Conservation (phyloP, 2,797 vertebrate species). For the Percopsis omiscomaycus region DNA sequence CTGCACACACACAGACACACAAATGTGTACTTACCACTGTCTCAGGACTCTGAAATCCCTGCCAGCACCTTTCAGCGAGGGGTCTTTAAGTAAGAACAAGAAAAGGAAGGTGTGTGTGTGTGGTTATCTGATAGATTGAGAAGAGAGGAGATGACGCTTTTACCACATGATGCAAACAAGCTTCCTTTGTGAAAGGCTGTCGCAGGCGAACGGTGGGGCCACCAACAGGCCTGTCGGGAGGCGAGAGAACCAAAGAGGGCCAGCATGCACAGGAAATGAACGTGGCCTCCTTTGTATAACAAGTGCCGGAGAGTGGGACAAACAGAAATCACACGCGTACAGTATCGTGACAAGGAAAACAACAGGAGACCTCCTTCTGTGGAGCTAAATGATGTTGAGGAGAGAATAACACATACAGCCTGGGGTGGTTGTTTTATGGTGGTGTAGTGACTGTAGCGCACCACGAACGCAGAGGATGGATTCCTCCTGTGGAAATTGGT, state of each 20-base stretch:
- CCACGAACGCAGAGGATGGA: slow-evolving; percentile 59
- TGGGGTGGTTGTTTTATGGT: slow-evolving; percentile 57
- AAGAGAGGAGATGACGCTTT: slow-evolving; percentile 51
- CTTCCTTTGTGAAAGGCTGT: slow-evolving; percentile 50
- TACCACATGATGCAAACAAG: slow-evolving; percentile 57
- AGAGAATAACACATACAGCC: slow-evolving; percentile 59
- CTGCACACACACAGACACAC: slow-evolving; percentile 20
- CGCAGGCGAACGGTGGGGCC: slow-evolving; percentile 53
- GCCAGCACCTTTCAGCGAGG: slow-evolving; percentile 65
- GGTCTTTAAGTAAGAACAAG: slow-evolving; percentile 52
- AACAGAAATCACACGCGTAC: slow-evolving; percentile 18
- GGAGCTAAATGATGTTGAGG: slow-evolving; percentile 61
- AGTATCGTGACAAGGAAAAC: slow-evolving; percentile 28
- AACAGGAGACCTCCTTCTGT: slow-evolving; percentile 46
- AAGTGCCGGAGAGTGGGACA: slow-evolving; percentile 20
- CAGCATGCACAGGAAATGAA: slow-evolving; percentile 27
- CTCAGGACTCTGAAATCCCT: slow-evolving; percentile 65
- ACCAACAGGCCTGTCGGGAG: slow-evolving; percentile 47
- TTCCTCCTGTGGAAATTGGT: slow-evolving; percentile 65
- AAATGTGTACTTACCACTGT: slow-evolving; percentile 50
- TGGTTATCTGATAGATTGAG: slow-evolving; percentile 21
- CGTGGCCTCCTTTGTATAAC: slow-evolving; percentile 28
- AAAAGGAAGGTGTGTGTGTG: slow-evolving; percentile 36
- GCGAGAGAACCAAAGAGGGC: slow-evolving; percentile 22
- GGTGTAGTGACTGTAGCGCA: slow-evolving; percentile 55